These are phyloP conservation scores for Peucedramus taeniatus DNA, from an alignment of 2,113 vertebrate genomes.

Conservation along the genomic window DNA sequence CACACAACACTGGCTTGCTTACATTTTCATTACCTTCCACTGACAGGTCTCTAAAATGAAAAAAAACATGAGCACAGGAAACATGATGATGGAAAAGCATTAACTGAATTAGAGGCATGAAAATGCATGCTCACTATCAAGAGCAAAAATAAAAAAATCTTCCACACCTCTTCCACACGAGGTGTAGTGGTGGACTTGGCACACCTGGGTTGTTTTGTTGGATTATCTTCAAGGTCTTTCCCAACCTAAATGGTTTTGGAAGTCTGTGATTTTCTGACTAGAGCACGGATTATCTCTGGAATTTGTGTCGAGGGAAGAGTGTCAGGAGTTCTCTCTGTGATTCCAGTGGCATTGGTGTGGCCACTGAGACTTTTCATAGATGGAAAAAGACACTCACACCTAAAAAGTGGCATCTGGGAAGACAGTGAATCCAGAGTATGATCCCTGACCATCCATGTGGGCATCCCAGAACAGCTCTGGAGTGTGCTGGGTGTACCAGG, in stretches of 20 bases:
- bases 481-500: rapidly evolving
- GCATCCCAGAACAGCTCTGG: not conserved
- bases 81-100: not conserved
- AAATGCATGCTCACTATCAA: not conserved
- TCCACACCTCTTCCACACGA: not conserved
- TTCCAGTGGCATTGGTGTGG: not conserved
- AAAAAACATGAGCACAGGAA: not conserved
- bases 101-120: conserved; percentile 18
- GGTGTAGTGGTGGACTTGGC: not conserved
- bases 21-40: conserved; percentile 26
- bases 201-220: not conserved
- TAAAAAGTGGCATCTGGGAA: not conserved
- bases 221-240: not conserved
- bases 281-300: not conserved
- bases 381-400: not conserved
- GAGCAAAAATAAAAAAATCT: not conserved
- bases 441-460: not conserved
- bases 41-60: conserved; percentile 12
- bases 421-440: not conserved
- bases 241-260: not conserved
- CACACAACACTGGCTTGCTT: not conserved
- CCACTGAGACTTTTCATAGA: not conserved
- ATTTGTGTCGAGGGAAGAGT: rapidly evolving
- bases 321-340: not conserved
- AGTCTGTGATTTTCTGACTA: not conserved